These are phyloP conservation scores for Cataglyphis hispanica DNA, from an alignment of 1,140 invertebrate genomes.

Conservation along the genomic window DNA sequence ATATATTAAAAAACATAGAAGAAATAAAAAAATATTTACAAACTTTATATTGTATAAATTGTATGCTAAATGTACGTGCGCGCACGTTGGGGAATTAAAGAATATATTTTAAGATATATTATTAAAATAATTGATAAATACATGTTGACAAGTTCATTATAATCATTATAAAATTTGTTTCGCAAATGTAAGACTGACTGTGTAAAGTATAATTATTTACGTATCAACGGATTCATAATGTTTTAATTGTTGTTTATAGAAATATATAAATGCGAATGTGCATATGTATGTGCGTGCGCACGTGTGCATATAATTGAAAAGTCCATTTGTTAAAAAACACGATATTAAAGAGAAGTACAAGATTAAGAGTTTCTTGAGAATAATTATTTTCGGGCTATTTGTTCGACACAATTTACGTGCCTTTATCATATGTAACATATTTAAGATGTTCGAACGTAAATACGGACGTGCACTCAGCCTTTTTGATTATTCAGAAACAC, in stretches of 20 bases:
- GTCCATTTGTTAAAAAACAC: background rate
- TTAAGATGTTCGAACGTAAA: conserved; percentile 57
- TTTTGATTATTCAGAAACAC: conserved; percentile 74
- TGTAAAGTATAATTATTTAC: no score
- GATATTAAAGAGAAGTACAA: background rate
- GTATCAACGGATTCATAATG: no score
- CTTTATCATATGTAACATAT: background rate
- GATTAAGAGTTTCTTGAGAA: conserved; percentile 7
- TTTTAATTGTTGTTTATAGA: no score
- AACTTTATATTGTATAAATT: no score
- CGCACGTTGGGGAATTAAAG: background rate
- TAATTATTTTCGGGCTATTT: background rate
- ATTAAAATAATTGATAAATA: background rate
- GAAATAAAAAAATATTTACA: conserved; percentile 15
- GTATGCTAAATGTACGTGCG: background rate
- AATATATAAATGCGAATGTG: no score
- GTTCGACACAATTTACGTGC: conserved; percentile 32
- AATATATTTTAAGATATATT: conserved; percentile 9
- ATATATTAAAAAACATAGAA: background rate
- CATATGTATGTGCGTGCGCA: no score
- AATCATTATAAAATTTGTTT: conserved; percentile 11
- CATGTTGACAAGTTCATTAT: background rate
- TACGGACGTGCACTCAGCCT: conserved; percentile 70
- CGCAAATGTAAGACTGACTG: background rate
- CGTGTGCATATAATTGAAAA: background rate